phyloP scores from a whole-genome alignment of 1,140 invertebrate species.

The Daktulosphaira vitifoliae region DNA sequence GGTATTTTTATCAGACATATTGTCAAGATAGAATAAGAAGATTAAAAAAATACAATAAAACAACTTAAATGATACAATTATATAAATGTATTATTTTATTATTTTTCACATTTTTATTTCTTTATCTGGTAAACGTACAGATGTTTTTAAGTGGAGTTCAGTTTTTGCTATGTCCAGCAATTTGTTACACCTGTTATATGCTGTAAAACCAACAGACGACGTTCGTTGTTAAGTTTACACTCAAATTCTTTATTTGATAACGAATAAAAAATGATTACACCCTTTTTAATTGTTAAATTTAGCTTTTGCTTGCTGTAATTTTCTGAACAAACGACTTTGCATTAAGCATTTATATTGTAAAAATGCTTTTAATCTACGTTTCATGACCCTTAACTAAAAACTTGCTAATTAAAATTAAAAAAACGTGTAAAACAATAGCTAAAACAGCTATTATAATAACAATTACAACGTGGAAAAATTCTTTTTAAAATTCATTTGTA shows the following conservation, averaged over 20 bases:
- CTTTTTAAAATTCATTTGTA: too few relatives aligned
- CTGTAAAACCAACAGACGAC: conserved; percentile 4
- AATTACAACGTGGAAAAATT: too few relatives aligned
- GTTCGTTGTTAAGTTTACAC: not conserved
- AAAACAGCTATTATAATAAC: too few relatives aligned
- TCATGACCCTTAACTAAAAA: too few relatives aligned
- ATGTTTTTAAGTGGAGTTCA: conserved; percentile 13
- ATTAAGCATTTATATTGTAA: not conserved
- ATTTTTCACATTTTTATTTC: conserved; percentile 11
- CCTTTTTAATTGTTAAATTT: conserved; percentile 31
- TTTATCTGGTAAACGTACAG: not conserved
- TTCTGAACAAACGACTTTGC: not conserved
- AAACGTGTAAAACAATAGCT: too few relatives aligned
- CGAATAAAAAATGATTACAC: conserved; percentile 28
- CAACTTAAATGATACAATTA: conserved; percentile 7
- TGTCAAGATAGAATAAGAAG: too few relatives aligned
- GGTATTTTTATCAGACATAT: too few relatives aligned
- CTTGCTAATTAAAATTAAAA: too few relatives aligned
- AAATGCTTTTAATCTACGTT: too few relatives aligned
- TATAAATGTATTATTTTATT: conserved; percentile 16
- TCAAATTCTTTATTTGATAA: conserved; percentile 20
- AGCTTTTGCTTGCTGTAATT: not conserved
- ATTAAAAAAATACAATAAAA: not conserved
- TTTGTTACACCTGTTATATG: conserved; percentile 17
- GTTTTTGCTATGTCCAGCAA: conserved; percentile 7